Evolutionary conservation across 2,113 vertebrate species (phyloP).

Genomic region (Tachysurus fulvidraco): DNA sequence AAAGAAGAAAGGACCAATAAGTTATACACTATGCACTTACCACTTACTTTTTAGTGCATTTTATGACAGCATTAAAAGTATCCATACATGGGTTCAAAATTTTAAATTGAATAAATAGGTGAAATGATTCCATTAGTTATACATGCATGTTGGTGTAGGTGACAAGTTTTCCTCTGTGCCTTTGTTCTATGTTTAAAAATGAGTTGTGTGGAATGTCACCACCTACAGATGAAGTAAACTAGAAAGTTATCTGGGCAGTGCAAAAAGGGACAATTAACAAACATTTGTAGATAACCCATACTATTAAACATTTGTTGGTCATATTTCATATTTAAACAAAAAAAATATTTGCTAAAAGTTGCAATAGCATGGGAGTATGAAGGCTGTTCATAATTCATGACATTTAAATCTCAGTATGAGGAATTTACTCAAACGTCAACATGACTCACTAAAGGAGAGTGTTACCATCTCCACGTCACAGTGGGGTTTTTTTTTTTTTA

Average conservation of each 20-base stretch:
- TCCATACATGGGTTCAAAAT: background rate
- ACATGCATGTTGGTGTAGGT: background rate
- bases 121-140: background rate
- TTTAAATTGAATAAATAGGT: background rate
- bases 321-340: background rate
- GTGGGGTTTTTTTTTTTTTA: no score
- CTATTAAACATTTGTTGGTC: background rate
- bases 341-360: background rate
- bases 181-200: background rate
- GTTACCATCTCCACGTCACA: background rate
- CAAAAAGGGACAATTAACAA: background rate
- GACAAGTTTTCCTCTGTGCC: background rate
- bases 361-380: background rate
- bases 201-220: background rate
- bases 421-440: background rate
- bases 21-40: background rate
- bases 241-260: background rate
- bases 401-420: background rate
- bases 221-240: background rate
- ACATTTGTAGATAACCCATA: background rate
- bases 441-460: slow-evolving; percentile 5
- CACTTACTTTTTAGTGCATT: background rate
- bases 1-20: background rate
- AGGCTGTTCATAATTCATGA: background rate
- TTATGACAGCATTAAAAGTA: background rate